Evolutionary conservation across 2,888 invertebrate genomes (phyloP).

Genomic region (Drosophila helvetica): DNA sequence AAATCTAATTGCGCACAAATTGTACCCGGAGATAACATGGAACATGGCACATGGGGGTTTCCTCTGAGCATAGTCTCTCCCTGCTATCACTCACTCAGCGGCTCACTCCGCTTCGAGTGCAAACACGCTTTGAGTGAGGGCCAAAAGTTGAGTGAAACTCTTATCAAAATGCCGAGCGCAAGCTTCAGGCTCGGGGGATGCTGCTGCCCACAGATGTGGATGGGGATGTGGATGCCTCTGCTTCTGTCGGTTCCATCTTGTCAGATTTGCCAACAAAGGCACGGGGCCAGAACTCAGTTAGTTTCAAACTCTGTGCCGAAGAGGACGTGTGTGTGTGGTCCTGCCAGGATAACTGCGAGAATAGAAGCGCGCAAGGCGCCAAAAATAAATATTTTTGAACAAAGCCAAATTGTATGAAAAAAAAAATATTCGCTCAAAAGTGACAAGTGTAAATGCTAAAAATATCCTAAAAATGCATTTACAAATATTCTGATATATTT

Average conservation of each 20-base stretch:
- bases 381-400: conserved; percentile 14
- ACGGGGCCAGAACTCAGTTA: conserved; percentile 75
- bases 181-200: conserved; percentile 36
- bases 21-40: background rate
- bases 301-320: conserved; percentile 81
- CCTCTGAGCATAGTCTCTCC: background rate
- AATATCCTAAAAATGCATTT: background rate
- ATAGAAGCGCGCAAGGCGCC: conserved; percentile 29
- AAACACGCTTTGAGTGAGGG: background rate
- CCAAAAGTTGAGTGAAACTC: conserved; percentile 15
- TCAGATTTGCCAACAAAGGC: conserved; percentile 46
- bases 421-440: background rate
- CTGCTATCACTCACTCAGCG: background rate
- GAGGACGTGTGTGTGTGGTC: conserved; percentile 71
- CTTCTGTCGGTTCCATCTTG: conserved; percentile 46
- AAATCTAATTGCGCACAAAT: conserved; percentile 31
- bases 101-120: background rate
- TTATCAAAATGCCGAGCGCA: conserved; percentile 39
- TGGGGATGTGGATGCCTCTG: conserved; percentile 29
- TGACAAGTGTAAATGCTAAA: background rate
- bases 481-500: background rate
- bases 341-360: conserved; percentile 6
- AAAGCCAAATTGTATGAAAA: background rate
- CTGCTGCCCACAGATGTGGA: conserved; percentile 17
- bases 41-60: background rate